Evolutionary conservation across 1,140 invertebrate genomes (phyloP).

Genomic region (Galleria mellonella): DNA sequence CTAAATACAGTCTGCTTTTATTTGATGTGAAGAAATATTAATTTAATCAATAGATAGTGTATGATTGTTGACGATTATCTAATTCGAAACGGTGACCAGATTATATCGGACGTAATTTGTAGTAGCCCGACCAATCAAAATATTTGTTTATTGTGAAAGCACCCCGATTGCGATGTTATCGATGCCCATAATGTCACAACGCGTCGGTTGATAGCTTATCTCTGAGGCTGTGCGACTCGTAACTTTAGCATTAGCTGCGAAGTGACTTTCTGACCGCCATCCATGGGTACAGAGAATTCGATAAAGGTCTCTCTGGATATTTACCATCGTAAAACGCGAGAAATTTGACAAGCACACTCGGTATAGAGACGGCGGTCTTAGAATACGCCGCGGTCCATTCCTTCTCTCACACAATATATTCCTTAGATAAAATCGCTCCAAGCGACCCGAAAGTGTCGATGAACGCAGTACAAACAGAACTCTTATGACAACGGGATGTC

Average conservation of each 20-base stretch:
- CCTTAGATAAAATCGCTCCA: slow-evolving; percentile 8
- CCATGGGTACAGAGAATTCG: slow-evolving; percentile 4
- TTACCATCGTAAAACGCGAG: slow-evolving; percentile 7
- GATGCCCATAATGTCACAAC: slow-evolving; percentile 36
- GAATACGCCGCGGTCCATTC: slow-evolving; percentile 1
- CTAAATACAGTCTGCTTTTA: too few species aligned
- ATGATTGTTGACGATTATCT: slow-evolving; percentile 2
- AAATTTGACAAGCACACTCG: slow-evolving; percentile 14
- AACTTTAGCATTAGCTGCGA: slow-evolving; percentile 28
- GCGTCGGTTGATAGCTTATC: slow-evolving; percentile 41
- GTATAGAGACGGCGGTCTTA: neutral
- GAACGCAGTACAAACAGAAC: slow-evolving; percentile 15
- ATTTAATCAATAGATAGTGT: too few species aligned
- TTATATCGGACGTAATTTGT: slow-evolving; percentile 56
- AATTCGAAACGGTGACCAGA: slow-evolving; percentile 16
- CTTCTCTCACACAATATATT: neutral
- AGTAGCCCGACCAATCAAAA: slow-evolving; percentile 50
- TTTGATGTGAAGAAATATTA: too few species aligned
- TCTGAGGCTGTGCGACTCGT: slow-evolving; percentile 22
- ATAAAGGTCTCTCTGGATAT: slow-evolving; percentile 7
- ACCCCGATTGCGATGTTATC: slow-evolving; percentile 41
- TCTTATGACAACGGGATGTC: slow-evolving; percentile 27
- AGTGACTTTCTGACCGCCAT: slow-evolving; percentile 2
- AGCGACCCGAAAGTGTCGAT: slow-evolving; percentile 11
- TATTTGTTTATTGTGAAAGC: slow-evolving; percentile 49